Evolutionary conservation across 2,797 vertebrate genomes (phyloP), one percentile per base, ranked within the genome.

Genomic region (Manis pentadactyla): DNA sequence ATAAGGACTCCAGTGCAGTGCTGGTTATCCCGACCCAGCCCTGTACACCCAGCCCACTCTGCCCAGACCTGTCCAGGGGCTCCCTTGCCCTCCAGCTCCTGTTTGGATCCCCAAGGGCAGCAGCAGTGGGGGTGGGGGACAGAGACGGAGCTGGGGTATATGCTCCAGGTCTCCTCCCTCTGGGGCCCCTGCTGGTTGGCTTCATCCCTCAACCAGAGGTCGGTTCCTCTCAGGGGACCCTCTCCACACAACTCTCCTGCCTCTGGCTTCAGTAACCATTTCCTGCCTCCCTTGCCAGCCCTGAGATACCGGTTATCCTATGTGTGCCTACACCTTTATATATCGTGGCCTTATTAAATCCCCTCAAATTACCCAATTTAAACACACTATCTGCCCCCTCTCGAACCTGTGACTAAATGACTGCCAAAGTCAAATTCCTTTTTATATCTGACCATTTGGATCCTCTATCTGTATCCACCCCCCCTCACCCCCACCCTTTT

Each of bases 391-490:
- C 77, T 66, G 57, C 93, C 74, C 64, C 42, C 39, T 88, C 17
- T 42, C 61, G 37, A 42, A 74, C 66, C 59, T 81, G 57, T 51
- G 49, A 71, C 17, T 17, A 37, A 90, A 51, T 31, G 46, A 21
- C 49, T 85, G 69, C 61, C 25, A n/a, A 74, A 34, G 55, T 66
- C 84, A 84, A 84, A 84, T 69, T 84, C 11, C 39, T 55, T 88
- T 85, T 79, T 49, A 42, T 34, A 77, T 90, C 61, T 69, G 68
- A 73, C 42, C 29, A 31, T 55, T 59, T 23, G 27, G 85, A 17
- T 74, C 53, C 68, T 91, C 83, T 87, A 37, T 63, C 46, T 10
- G 11, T 46, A 46, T 46, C 11, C 46, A 46, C 34, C 37, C 37
- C 37, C 34, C 37, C 37, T 31, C 7, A 17, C 2, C 4, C 3